Conservation (phyloP, 2,113 vertebrate genomes). For the Centropus unirufus region DNA sequence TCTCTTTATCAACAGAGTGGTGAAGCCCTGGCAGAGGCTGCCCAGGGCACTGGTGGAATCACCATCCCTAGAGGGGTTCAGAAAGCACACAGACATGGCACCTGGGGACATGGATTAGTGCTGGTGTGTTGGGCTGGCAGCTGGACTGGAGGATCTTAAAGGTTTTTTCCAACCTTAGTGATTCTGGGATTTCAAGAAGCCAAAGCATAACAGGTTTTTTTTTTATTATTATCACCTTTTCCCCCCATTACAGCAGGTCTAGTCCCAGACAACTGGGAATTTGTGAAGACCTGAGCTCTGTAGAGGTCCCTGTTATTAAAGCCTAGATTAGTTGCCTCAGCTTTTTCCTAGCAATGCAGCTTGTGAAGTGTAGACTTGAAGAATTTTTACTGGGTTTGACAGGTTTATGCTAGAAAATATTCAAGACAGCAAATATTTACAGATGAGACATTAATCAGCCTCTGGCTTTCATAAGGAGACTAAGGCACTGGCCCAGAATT, state of each 20-base stretch:
- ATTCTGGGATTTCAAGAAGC: no score
- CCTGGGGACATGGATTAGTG: no score
- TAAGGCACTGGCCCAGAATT: neutral
- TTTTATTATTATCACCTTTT: neutral
- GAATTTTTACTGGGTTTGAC: neutral
- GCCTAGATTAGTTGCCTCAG: neutral
- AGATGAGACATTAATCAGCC: neutral
- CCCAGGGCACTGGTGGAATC: no score
- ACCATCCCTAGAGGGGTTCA: no score
- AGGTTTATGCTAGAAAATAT: neutral
- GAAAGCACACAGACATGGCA: no score
- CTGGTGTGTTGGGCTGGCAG: no score
- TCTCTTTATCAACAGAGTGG: no score
- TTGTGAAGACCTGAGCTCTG: neutral
- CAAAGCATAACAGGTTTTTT: neutral
- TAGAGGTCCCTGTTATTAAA: neutral
- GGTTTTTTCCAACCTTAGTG: no score
- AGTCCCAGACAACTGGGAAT: neutral
- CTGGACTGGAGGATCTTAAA: no score
- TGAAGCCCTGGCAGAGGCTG: no score
- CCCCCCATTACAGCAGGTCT: neutral
- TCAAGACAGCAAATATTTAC: neutral
- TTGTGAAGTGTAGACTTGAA: neutral
- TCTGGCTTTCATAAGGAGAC: neutral
- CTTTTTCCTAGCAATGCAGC: neutral